Evolutionary conservation across 2,888 invertebrate genomes (phyloP), one percentile per base, ranked within the genome.

Genomic region (Pyrrhia umbra): DNA sequence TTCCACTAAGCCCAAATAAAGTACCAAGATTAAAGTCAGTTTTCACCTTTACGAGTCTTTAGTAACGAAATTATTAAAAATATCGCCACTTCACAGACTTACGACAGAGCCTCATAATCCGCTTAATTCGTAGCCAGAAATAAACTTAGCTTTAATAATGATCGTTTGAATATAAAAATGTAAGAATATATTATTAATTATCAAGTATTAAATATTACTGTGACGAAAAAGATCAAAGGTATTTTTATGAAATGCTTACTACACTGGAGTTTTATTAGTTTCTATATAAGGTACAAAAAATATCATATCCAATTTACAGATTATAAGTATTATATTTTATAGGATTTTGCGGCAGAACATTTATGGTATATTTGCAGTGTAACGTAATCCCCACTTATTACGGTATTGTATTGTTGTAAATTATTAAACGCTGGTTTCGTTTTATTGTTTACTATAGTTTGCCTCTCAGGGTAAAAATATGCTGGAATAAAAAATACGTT

Each of bases 41-140:
- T 49, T 45, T 49, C 30, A 37, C 23, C 37, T 25, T 66, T 55
- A 66, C 57, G 20, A 45, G 20, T 27, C 47, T 43, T 39, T 56
- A 54, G 58, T 61, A 67, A 74, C 39, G 50, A 49, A 59, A 54
- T 64, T 67, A 61, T 59, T 52, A 46, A 47, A 70, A 56, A 60
- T 74, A 56, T 52, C 20, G 23, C 47, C 56, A 55, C 64, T 77
- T 75, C 62, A 64, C 47, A 62, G 52, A 51, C 61, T 77, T 67
- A 60, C 21, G 61, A 56, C 20, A 46, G 27, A 63, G 57, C 42
- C 59, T 68, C 47, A 67, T 77, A 77, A 77, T 75, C 61, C 39
- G 55, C 54, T 64, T 71, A 64, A 61, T 54, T 47, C 37, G 30
- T 27, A 34, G 18, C 39, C 43, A 40, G 58, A 52, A n/a, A 52